Base-by-base conservation (phyloP, 2,888 invertebrate genomes). In the Stenodera caucasica region DNA sequence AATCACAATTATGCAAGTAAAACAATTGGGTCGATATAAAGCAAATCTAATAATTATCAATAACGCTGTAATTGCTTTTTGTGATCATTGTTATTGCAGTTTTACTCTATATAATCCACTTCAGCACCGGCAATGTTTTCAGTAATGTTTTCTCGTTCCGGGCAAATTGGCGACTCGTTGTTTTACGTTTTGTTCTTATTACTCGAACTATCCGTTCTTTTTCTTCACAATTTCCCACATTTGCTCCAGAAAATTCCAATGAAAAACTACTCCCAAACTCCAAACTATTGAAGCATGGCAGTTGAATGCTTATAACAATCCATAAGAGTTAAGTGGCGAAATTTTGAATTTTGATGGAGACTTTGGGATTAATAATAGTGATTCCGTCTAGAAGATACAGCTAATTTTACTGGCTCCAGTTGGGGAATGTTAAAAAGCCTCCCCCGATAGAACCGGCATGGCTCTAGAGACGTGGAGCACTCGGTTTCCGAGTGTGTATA, bases 71-170 rank as follows among this genome's bases (percentile, higher is more conserved):
- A 18, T 21, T 45, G 18, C 18, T 18, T 40, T 23, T 26, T 50
- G 50, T 50, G 50, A 50, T 18, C 9, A 45, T 21, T 45, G 45
- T 45, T 45, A 45, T 45, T 45, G 18, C 45, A 45, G 45, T 21
- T 45, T 45, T 21, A 21, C 18, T 45, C 45, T n/a, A n/a, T 45
- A 12, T 45, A 45, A 45, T 45, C 45, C 21, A 45, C 3, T 12
- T 45, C 9, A 45, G 45, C 21, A 4, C 8, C 45, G 21, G 21
- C 45, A 45, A 21, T 45, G 45, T 7, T 45, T 45, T 18, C 37
- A 11, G 45, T 45, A 18, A 45, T 45, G 45, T 45, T 45, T 45
- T 45, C 45, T 45, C 21, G 45, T 45, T 45, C 21, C 21, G 21
- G 11, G 11, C 45, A 45, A 45, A 45, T 45, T 45, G 45, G 45